phyloP scores from a whole-genome alignment of 1,140 invertebrate species.

The Pseudomyrmex gracilis region DNA sequence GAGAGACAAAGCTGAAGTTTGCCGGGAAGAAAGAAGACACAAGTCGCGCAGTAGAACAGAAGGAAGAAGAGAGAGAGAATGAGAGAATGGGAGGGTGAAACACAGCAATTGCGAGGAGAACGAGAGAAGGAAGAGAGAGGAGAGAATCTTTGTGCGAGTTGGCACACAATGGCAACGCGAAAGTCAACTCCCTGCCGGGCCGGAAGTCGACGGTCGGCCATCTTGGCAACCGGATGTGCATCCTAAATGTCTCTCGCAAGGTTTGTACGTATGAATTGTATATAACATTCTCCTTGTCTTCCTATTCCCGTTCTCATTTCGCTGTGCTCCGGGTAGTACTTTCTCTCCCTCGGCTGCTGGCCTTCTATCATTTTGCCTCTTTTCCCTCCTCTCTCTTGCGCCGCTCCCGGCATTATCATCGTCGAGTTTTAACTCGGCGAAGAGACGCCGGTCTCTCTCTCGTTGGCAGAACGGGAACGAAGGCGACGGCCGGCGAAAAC shows the following conservation, averaged over 20 bases:
- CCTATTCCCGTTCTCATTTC: constrained; percentile 47
- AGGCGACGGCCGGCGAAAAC: constrained; percentile 21
- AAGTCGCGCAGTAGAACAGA: not conserved
- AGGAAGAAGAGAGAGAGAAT: not conserved
- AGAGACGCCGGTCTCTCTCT: not conserved
- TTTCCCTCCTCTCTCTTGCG: not conserved
- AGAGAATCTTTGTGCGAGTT: constrained; percentile 74
- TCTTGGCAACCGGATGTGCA: constrained; percentile 78
- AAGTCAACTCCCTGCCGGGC: constrained; percentile 72
- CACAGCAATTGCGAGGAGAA: constrained; percentile 45
- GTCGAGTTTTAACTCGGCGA: constrained; percentile 39
- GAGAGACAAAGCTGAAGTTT: constrained; percentile 55
- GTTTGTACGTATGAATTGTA: constrained; percentile 76
- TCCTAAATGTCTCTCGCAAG: constrained; percentile 78
- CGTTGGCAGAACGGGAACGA: constrained; percentile 13
- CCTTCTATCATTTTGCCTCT: constrained; percentile 49
- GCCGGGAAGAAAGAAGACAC: constrained; percentile 50
- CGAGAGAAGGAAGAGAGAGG: constrained; percentile 54
- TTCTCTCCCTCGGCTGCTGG: constrained; percentile 16
- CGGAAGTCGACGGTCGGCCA: constrained; percentile 79
- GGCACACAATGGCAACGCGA: constrained; percentile 73
- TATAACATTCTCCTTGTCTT: constrained; percentile 63
- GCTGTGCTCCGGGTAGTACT: not conserved
- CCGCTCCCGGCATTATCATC: constrained; percentile 39
- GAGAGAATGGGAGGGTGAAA: constrained; percentile 12